Evolutionary conservation across 2,888 invertebrate species (phyloP).

Genomic region (Cheilosia urbana): DNA sequence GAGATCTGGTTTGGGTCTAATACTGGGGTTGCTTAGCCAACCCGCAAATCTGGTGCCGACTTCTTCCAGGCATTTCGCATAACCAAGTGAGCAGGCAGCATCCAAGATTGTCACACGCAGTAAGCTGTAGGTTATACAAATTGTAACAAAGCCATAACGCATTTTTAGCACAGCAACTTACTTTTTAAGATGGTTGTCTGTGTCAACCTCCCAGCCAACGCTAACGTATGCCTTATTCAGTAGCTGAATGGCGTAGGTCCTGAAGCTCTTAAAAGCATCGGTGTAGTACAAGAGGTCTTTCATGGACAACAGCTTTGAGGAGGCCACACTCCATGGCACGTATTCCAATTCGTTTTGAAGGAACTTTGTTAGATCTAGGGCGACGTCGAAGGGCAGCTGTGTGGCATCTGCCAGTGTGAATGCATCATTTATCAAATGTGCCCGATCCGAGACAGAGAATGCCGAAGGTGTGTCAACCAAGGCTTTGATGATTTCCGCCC

Average conservation of each 20-base stretch:
- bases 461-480: constrained; percentile 79
- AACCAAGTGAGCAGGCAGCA: constrained; percentile 87
- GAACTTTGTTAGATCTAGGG: constrained; percentile 89
- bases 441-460: constrained; percentile 89
- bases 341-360: constrained; percentile 88
- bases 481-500: constrained; percentile 85
- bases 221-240: constrained; percentile 86
- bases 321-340: constrained; percentile 91
- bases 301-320: constrained; percentile 84
- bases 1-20: constrained; percentile 87
- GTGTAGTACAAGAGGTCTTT: constrained; percentile 86
- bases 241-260: constrained; percentile 87
- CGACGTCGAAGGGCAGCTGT: constrained; percentile 87
- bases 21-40: constrained; percentile 86
- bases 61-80: constrained; percentile 86
- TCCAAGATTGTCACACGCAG: constrained; percentile 87
- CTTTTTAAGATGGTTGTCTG: constrained; percentile 83
- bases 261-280: constrained; percentile 84
- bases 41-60: constrained; percentile 86
- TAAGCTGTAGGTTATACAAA: constrained; percentile 84
- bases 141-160: background rate
- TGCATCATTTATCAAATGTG: constrained; percentile 92
- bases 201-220: constrained; percentile 86
- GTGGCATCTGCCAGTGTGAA: constrained; percentile 91
- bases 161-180: constrained; percentile 74